Evolutionary conservation across 2,797 vertebrate genomes (phyloP).

Genomic region (Sternarchorhynchus goeldii): DNA sequence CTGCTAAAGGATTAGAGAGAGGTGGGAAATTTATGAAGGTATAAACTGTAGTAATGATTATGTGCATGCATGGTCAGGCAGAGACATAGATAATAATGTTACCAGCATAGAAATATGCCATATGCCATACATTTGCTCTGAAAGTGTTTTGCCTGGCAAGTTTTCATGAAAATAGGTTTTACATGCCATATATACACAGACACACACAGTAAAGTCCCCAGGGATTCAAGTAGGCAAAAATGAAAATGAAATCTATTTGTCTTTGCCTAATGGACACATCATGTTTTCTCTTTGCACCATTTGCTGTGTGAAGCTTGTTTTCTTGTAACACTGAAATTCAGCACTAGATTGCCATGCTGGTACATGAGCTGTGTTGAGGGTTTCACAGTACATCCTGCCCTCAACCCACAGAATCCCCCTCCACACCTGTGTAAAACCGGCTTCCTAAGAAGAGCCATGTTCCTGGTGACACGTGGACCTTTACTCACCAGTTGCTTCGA

Average conservation of each 20-base stretch:
- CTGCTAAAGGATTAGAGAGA: not conserved
- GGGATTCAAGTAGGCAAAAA: conserved; percentile 5
- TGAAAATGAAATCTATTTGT: conserved; percentile 19
- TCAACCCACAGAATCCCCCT: not conserved
- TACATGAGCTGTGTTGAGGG: conserved; percentile 6
- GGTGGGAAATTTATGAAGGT: not conserved
- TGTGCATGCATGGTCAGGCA: conserved; percentile 1
- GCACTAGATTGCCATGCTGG: not conserved
- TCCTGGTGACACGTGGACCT: not conserved
- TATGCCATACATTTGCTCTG: conserved; percentile 6
- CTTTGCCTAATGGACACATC: conserved; percentile 29
- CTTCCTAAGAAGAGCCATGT: not conserved
- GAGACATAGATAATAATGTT: not conserved
- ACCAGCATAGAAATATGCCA: not conserved
- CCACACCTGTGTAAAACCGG: not conserved
- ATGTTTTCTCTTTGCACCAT: conserved; percentile 20
- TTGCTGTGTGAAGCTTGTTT: conserved; percentile 8
- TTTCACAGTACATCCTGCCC: not conserved
- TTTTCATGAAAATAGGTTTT: conserved; percentile 19
- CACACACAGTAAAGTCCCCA: not conserved
- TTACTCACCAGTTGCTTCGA: not conserved
- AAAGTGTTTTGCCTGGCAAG: not conserved
- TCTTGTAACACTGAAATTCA: not conserved
- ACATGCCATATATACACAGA: not conserved
- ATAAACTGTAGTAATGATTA: not conserved